Base-by-base conservation (phyloP, 2,113 vertebrate species). In the Haemorhous mexicanus region DNA sequence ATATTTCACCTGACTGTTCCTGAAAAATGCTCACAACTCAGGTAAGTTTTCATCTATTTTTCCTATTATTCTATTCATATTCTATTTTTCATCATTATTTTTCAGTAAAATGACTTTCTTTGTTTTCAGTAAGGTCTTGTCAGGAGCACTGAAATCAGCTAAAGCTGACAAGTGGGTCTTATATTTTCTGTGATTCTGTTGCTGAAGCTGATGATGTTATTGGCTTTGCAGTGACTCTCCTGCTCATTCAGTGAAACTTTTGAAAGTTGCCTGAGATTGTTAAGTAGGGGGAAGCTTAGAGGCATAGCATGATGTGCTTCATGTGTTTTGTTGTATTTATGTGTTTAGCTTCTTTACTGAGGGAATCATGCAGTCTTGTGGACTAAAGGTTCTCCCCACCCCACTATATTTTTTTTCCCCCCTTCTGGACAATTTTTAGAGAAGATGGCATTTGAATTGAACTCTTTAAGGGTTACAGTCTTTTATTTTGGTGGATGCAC, bases 1-100 rank as follows among this genome's bases (percentile, higher is more conserved):
- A 3, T 30, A 3, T 64, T 88, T 73, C 41, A 24, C 27, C 26
- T 22, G 21, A 8, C 2, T 0, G 0, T 28, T 62, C 24, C 20
- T 61, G 39, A 24, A 3, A n/a, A 6, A 75, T 72, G 18, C 24
- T 15, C 39, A 24, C 49, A 61, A 8, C 11, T 93, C 37, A 62
- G 41, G 58, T 62, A 56, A 20, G 33, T 7, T 56, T 28, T 32
- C 1, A 16, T 61, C 10, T 58, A 1, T 44, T 73, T 89, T 78
- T 76, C 9, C 27, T 39, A 39, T 39, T 39, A 39, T 39, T 39
- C 39, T 39, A 39, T 39, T 39, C 39, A 39, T 39, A 39, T 39
- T 39, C 39, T 39, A 39, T 39, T 39, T 39, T 39, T 39, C 39
- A 39, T 39, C 39, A 39, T 39, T 39, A 39, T 39, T 39, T 39